These are phyloP conservation scores for Cheilosia impressa DNA, from an alignment of 2,888 invertebrate species.

Conservation along the genomic window DNA sequence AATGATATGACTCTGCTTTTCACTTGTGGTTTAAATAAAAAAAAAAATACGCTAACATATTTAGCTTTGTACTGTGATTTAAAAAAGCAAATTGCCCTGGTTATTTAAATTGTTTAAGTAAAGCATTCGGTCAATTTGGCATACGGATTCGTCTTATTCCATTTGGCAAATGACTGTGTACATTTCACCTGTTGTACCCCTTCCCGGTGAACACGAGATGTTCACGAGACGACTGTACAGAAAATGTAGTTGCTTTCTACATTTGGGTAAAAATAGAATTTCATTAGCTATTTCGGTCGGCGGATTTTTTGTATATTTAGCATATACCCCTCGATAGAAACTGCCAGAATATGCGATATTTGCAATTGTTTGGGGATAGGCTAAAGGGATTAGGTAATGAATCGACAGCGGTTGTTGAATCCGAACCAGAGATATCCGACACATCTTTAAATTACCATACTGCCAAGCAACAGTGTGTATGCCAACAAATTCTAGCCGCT, in stretches of 20 bases:
- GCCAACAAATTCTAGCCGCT: no score
- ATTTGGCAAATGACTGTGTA: conserved; percentile 57
- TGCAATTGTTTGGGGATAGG: conserved; percentile 28
- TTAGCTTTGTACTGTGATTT: conserved; percentile 1
- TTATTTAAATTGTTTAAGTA: conserved; percentile 47
- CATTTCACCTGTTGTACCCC: conserved; percentile 63
- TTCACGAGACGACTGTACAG: conserved; percentile 63
- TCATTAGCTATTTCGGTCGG: conserved; percentile 53
- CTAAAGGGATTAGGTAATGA: conserved; percentile 18
- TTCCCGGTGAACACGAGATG: conserved; percentile 60
- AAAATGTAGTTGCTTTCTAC: conserved; percentile 54
- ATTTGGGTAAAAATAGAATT: conserved; percentile 53
- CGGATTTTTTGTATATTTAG: conserved; percentile 52
- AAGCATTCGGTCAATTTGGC: conserved; percentile 46
- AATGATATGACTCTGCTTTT: not conserved
- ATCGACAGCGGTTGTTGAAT: not conserved
- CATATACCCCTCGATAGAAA: conserved; percentile 37
- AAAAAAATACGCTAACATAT: not conserved
- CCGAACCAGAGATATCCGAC: not conserved
- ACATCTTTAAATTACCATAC: not conserved
- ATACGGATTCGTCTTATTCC: conserved; percentile 54
- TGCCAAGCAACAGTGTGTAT: not conserved
- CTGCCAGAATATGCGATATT: conserved; percentile 30
- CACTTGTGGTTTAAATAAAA: not conserved
- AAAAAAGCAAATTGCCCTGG: conserved; percentile 57